Conservation (phyloP, 2,888 invertebrate species). For the Leucoma salicis region DNA sequence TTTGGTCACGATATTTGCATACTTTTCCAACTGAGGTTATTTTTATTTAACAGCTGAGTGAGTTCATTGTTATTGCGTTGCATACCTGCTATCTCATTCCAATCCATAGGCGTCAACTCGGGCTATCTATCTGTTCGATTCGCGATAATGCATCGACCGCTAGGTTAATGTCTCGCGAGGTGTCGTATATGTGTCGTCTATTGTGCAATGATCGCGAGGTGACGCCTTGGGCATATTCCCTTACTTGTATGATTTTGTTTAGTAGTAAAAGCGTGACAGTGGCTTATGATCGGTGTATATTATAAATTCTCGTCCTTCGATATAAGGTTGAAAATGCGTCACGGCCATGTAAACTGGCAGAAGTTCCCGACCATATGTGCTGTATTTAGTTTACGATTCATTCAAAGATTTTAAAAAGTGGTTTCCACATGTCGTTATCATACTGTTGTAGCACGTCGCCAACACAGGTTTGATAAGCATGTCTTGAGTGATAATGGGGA, state of each 20-base stretch:
- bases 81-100: constrained; percentile 1
- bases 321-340: neutral
- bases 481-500: constrained; percentile 6
- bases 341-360: constrained; percentile 4
- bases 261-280: neutral
- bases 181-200: constrained; percentile 8
- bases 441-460: constrained; percentile 15
- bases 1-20: neutral
- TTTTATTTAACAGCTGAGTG: constrained; percentile 1
- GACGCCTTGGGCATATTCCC: constrained; percentile 3
- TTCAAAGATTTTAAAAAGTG: constrained; percentile 1
- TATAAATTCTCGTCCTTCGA: constrained; percentile 4
- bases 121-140: constrained; percentile 2
- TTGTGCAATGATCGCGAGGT: constrained; percentile 5
- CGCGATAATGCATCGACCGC: constrained; percentile 4
- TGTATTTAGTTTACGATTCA: constrained; percentile 1
- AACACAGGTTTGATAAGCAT: constrained; percentile 9
- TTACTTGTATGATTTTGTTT: constrained; percentile 1
- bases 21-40: constrained; percentile 1
- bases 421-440: constrained; percentile 1
- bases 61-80: constrained; percentile 4
- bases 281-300: constrained; percentile 6
- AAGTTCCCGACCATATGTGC: constrained; percentile 8
- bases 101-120: constrained; percentile 5
- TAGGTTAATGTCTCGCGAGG: constrained; percentile 3